Conservation (phyloP, 1,140 invertebrate species). For the Dendroctonus valens region DNA sequence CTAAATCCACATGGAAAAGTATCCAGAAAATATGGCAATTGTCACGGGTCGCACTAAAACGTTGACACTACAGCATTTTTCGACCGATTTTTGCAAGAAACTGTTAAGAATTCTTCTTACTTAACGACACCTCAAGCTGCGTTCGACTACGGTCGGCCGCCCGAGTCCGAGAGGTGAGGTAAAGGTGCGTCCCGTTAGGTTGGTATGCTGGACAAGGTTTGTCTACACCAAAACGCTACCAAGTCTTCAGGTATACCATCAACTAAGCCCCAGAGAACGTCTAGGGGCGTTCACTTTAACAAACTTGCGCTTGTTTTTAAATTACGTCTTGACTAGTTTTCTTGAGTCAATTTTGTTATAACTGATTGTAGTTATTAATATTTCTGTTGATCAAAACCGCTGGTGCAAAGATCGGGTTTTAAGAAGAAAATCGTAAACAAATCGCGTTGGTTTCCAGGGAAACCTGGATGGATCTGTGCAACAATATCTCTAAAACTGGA, state of each 20-base stretch:
- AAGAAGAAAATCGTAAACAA: too few relatives aligned
- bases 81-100: slow-evolving; percentile 18
- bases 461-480: too few relatives aligned
- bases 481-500: too few relatives aligned
- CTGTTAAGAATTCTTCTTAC: slow-evolving; percentile 12
- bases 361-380: too few relatives aligned
- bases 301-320: too few relatives aligned
- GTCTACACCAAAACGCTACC: slow-evolving; percentile 6
- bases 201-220: slow-evolving; percentile 33
- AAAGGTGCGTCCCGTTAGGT: slow-evolving; percentile 45
- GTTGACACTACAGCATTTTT: slow-evolving; percentile 18
- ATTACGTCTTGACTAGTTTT: too few relatives aligned
- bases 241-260: neutral
- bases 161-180: slow-evolving; percentile 39
- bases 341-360: too few relatives aligned
- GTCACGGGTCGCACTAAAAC: slow-evolving; percentile 8
- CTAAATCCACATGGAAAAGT: slow-evolving; percentile 13
- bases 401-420: too few relatives aligned
- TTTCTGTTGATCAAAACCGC: too few relatives aligned
- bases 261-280: neutral
- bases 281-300: too few relatives aligned
- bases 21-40: slow-evolving; percentile 16
- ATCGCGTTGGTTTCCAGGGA: too few relatives aligned
- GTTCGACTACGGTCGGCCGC: slow-evolving; percentile 32
- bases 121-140: slow-evolving; percentile 28